Evolutionary conservation across 2,797 vertebrate species (phyloP), one percentile per base, ranked within the genome.

Genomic region (Columba guinea): DNA sequence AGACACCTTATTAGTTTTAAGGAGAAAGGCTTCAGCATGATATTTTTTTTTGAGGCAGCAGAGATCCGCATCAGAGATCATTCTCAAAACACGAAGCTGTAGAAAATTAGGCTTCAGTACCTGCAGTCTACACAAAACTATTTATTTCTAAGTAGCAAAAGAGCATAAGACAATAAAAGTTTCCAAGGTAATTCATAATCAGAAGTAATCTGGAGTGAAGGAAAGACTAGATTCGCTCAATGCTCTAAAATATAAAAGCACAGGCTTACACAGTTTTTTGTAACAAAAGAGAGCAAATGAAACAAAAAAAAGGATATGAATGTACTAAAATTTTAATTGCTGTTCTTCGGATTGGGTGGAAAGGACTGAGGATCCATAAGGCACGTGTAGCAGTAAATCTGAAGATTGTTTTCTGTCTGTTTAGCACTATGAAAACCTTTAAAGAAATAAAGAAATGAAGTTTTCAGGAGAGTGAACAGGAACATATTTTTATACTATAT

Each of bases 331-430:
- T 95, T 96, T 98, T 99, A 92, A 99, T 99, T 96, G 99, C 98
- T 68, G 97, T 95, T 91, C 98, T 98, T 98, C 99, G 98, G 97
- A 99, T 97, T 77, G 97, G 98, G 96, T 99, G 98, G 97, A 99
- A 99, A 48, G 99, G 99, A 63, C 97, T 99, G 90, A 99, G 98
- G 85, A 99, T 98, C 97, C 99, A 99, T 91, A 99, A 96, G 67
- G 99, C 99, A 93, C 98, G 98, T 6, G 98, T 99, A 97, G 99
- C 98, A 94, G 99, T 99, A 97, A 99, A 99, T 97, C 99, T 98
- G 98, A 99, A 99, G 98, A 99, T 99, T 93, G 97, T 98, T 97
- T 99, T 99, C 94, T 99, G 98, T 98, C 98, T 99, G 98, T 99
- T 99, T 68, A 99, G 90, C 96, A 99, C 99, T 97, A 99, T 99